Evolutionary conservation across 2,888 invertebrate genomes (phyloP).

Genomic region (Drosophila emarginata): DNA sequence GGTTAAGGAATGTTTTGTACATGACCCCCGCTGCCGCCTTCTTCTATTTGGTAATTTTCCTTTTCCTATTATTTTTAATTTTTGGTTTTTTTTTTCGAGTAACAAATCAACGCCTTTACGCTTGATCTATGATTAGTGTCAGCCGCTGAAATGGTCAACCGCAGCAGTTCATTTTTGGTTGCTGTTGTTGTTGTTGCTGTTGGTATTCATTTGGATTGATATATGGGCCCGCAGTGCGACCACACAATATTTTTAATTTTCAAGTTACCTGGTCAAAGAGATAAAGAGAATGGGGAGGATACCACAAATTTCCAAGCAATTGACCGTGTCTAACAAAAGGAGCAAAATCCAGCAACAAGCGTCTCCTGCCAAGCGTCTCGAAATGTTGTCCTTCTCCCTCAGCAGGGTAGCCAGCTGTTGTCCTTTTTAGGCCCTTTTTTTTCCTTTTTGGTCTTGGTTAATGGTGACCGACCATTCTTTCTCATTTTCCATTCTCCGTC

Average conservation of each 20-base stretch:
- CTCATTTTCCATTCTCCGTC: conserved; percentile 15
- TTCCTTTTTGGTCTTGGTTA: conserved; percentile 43
- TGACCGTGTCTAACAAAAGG: conserved; percentile 69
- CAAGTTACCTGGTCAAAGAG: conserved; percentile 26
- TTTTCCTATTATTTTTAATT: not conserved
- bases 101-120: conserved; percentile 71
- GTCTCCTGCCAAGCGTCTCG: conserved; percentile 59
- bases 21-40: conserved; percentile 28
- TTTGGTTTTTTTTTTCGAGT: conserved; percentile 23
- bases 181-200: not conserved
- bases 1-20: conserved; percentile 20
- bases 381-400: conserved; percentile 64
- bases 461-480: conserved; percentile 35
- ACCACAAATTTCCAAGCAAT: conserved; percentile 68
- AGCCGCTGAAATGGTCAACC: conserved; percentile 52
- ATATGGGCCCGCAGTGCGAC: conserved; percentile 61
- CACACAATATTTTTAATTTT: conserved; percentile 59
- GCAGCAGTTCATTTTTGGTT: conserved; percentile 35
- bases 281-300: conserved; percentile 4
- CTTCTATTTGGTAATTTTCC: too few relatives aligned
- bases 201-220: conserved; percentile 49
- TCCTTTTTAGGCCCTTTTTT: conserved; percentile 32
- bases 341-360: conserved; percentile 14
- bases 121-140: conserved; percentile 74
- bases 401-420: conserved; percentile 12